Evolutionary conservation across 2,797 vertebrate species (phyloP).

Genomic region (Anomalospiza imberbis): DNA sequence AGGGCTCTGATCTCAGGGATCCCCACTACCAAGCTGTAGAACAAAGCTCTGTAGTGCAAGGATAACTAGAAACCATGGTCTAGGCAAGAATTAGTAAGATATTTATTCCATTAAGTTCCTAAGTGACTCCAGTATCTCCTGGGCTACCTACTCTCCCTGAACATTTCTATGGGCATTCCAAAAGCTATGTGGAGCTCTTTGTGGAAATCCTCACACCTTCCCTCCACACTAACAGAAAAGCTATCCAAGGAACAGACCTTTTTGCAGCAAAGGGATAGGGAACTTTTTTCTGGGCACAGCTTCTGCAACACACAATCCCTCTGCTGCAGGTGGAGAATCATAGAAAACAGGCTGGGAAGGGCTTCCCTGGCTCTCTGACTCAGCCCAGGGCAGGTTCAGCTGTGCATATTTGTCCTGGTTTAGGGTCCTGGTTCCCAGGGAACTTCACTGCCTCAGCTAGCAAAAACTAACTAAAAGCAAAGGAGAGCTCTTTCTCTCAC

Average conservation of each 20-base stretch:
- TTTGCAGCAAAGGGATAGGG: not conserved
- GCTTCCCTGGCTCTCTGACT: not conserved
- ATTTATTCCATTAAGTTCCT: not conserved
- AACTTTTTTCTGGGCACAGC: not conserved
- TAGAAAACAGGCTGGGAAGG: not conserved
- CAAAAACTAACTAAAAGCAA: not conserved
- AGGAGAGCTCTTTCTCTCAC: not conserved
- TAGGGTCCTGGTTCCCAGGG: not conserved
- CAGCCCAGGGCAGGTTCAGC: not conserved
- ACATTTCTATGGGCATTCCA: not conserved
- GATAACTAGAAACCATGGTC: not conserved
- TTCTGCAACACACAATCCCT: not conserved
- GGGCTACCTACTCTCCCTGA: not conserved
- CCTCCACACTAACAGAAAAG: not conserved
- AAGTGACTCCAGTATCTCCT: not conserved
- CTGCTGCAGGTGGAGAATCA: not conserved
- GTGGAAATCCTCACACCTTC: not conserved
- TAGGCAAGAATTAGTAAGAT: not conserved
- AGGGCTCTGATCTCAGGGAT: not conserved
- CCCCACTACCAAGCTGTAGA: not conserved
- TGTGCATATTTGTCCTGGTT: not conserved
- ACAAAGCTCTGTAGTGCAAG: not conserved
- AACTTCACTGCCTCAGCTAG: not conserved
- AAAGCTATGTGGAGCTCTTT: not conserved
- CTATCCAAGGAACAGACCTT: not conserved